A percentile compares a stretch with the other conserved stretches of the same genome.
Conservation (phyloP, 2,797 vertebrate species). For the Sebastes itinus region DNA sequence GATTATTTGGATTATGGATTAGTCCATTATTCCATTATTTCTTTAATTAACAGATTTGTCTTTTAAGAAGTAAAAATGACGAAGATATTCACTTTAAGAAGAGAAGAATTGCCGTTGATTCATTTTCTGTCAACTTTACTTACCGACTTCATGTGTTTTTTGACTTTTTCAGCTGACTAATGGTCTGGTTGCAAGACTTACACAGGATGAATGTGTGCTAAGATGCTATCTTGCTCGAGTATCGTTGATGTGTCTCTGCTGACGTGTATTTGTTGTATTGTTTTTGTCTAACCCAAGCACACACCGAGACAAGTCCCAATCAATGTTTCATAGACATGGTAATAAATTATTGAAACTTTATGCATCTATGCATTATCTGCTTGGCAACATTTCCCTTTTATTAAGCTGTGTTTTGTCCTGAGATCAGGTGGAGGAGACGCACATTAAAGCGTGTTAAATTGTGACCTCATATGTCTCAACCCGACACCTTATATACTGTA, state of each 20-base stretch:
- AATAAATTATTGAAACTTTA: no score
- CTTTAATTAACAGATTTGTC: background rate
- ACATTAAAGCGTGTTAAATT: background rate
- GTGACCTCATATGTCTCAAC: background rate
- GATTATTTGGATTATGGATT: background rate
- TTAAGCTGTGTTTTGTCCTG: background rate
- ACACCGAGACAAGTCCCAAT: no score
- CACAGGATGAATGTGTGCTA: no score
- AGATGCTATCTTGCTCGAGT: no score
- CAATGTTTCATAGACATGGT: no score
- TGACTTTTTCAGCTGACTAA: background rate
- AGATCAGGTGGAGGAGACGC: background rate
- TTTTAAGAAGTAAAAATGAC: background rate
- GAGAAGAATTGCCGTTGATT: background rate
- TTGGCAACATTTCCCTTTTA: background rate
- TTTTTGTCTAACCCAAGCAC: no score
- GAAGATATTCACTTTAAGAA: background rate
- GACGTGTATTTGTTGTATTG: no score
- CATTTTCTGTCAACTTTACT: no score
- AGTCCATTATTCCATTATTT: background rate
- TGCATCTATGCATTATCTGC: background rate
- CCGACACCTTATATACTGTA: background rate
- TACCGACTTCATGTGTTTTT: no score
- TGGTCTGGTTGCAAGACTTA: background rate
- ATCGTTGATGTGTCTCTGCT: no score